A percentile compares a stretch with the other conserved stretches of the same genome.
Evolutionary conservation across 2,888 invertebrate species (phyloP).

Genomic region (Ophion obscuratus): DNA sequence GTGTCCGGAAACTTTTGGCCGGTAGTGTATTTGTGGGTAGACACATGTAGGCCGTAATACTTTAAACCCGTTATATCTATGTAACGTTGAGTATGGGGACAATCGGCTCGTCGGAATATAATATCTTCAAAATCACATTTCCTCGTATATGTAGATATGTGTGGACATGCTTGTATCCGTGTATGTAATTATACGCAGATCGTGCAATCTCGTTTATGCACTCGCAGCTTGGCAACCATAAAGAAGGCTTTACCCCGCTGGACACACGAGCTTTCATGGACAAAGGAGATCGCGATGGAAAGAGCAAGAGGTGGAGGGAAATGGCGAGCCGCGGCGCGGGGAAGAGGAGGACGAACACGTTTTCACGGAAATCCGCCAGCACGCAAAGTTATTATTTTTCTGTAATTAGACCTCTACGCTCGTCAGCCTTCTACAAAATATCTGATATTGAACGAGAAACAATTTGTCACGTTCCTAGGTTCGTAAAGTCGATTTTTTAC

Average conservation of each 20-base stretch:
- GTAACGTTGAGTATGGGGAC: no score
- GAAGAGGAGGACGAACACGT: background rate
- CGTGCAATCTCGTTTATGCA: constrained; percentile 36
- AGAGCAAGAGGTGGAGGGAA: background rate
- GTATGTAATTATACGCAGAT: background rate
- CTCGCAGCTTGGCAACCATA: constrained; percentile 49
- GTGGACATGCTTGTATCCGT: background rate
- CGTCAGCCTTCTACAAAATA: no score
- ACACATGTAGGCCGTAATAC: no score
- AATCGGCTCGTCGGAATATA: no score
- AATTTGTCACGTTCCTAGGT: background rate
- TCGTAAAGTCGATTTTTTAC: no score
- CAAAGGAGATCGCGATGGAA: background rate
- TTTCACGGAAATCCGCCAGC: background rate
- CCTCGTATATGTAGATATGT: background rate
- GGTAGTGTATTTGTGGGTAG: no score
- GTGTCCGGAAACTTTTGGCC: no score
- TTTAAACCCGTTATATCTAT: no score
- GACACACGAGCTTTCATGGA: constrained; percentile 36
- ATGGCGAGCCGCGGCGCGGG: background rate
- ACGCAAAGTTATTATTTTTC: background rate
- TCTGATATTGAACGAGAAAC: background rate
- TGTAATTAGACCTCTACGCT: background rate
- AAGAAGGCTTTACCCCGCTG: constrained; percentile 24
- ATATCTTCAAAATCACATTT: no score